These are phyloP conservation scores for Zoanthus sociatus DNA, from an alignment of 92 coral and sea anemone genomes.

Conservation along the genomic window DNA sequence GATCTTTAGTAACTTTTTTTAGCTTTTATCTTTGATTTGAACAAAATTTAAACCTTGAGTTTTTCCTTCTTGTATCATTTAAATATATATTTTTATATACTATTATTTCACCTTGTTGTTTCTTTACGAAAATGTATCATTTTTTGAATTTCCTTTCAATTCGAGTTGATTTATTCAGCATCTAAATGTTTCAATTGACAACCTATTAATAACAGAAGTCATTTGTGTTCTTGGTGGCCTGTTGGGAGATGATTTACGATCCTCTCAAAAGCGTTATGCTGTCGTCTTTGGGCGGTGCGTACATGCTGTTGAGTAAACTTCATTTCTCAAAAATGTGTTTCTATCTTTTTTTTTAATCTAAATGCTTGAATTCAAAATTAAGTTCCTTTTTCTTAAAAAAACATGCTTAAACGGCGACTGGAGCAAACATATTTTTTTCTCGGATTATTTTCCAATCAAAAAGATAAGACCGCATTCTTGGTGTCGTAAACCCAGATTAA, in stretches of 20 bases:
- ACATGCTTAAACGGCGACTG: background rate
- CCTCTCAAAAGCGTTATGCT: too few relatives aligned
- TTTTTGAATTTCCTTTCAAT: slow-evolving; percentile 11
- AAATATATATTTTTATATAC: too few relatives aligned
- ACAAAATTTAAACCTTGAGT: background rate
- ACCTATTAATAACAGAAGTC: slow-evolving; percentile 8
- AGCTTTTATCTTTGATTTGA: background rate
- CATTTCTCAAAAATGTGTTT: background rate
- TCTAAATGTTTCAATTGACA: slow-evolving; percentile 17
- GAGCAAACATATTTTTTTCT: slow-evolving; percentile 31
- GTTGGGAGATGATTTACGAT: background rate
- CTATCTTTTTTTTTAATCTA: background rate
- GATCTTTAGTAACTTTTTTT: background rate
- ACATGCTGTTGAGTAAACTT: background rate
- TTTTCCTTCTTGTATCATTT: background rate
- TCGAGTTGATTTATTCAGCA: slow-evolving; percentile 25
- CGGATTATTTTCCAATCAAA: slow-evolving; percentile 45
- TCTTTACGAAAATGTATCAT: background rate
- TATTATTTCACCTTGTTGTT: slow-evolving; percentile 3
- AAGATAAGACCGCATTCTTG: slow-evolving; percentile 52
- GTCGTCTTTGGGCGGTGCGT: background rate
- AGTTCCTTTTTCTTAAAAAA: background rate
- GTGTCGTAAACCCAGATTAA: slow-evolving; percentile 49
- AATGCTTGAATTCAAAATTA: background rate
- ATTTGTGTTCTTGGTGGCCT: background rate